Evolutionary conservation across 2,888 invertebrate species (phyloP).

Genomic region (Drosophila borealis): DNA sequence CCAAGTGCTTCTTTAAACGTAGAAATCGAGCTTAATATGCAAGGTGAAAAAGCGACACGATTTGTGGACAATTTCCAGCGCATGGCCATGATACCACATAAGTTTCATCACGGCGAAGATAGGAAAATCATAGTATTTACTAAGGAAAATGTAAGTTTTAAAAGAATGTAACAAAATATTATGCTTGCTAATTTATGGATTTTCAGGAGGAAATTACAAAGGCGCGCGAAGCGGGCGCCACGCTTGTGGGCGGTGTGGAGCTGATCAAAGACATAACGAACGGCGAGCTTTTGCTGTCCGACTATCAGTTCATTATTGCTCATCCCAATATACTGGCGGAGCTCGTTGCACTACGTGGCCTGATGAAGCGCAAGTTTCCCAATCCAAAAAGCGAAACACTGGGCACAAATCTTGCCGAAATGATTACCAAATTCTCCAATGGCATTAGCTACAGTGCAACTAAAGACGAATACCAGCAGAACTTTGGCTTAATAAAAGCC

Average conservation of each 20-base stretch:
- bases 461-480: slow-evolving; percentile 89
- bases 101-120: slow-evolving; percentile 89
- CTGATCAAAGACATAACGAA: slow-evolving; percentile 91
- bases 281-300: slow-evolving; percentile 88
- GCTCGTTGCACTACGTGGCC: slow-evolving; percentile 90
- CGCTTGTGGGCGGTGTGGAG: slow-evolving; percentile 90
- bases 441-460: slow-evolving; percentile 89
- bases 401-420: slow-evolving; percentile 87
- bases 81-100: slow-evolving; percentile 88
- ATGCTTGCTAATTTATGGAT: background rate
- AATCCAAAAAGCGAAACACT: slow-evolving; percentile 89
- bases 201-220: slow-evolving; percentile 84
- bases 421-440: slow-evolving; percentile 88
- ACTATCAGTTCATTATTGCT: slow-evolving; percentile 91
- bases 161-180: background rate
- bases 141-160: slow-evolving; percentile 86
- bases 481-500: slow-evolving; percentile 89
- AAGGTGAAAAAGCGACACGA: slow-evolving; percentile 86
- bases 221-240: slow-evolving; percentile 90
- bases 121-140: slow-evolving; percentile 91
- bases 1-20: slow-evolving; percentile 90
- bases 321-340: slow-evolving; percentile 93
- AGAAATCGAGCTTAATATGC: slow-evolving; percentile 92
- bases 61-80: slow-evolving; percentile 89
- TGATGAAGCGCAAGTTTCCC: slow-evolving; percentile 92